These are phyloP conservation scores for Drosophila arawakana DNA, from an alignment of 1,140 invertebrate genomes.

Conservation along the genomic window DNA sequence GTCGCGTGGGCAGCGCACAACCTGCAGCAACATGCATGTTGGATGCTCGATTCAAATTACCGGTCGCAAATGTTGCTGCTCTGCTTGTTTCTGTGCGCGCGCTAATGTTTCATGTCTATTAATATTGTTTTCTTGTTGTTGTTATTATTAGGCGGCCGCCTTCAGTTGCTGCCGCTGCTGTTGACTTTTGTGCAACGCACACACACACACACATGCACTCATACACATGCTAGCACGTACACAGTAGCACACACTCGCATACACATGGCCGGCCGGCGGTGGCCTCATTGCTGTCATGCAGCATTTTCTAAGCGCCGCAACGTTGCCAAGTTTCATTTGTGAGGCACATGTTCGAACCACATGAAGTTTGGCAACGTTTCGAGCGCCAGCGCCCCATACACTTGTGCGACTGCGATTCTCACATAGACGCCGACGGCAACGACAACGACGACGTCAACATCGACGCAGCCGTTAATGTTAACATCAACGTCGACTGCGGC, in stretches of 20 bases:
- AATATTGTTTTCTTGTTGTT: slow-evolving; percentile 59
- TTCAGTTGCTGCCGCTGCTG: slow-evolving; percentile 19
- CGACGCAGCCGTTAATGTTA: slow-evolving; percentile 8
- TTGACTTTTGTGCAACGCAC: slow-evolving; percentile 52
- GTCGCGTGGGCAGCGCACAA: slow-evolving; percentile 22
- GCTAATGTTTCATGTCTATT: slow-evolving; percentile 66
- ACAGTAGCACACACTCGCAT: too few relatives aligned
- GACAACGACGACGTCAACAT: background rate
- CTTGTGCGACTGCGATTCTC: slow-evolving; percentile 41
- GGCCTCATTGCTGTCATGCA: slow-evolving; percentile 66
- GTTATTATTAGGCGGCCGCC: slow-evolving; percentile 36
- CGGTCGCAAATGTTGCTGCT: slow-evolving; percentile 38
- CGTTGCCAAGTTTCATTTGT: slow-evolving; percentile 63
- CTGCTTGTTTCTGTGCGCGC: slow-evolving; percentile 46
- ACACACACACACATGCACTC: slow-evolving; percentile 17
- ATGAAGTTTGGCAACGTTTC: slow-evolving; percentile 54
- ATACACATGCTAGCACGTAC: slow-evolving; percentile 15
- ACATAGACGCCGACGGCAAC: slow-evolving; percentile 6
- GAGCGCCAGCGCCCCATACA: slow-evolving; percentile 47
- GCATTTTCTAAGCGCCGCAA: slow-evolving; percentile 53
- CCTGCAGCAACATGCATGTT: slow-evolving; percentile 51
- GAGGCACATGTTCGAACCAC: slow-evolving; percentile 12
- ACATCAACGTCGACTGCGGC: slow-evolving; percentile 4
- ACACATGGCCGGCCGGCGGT: slow-evolving; percentile 59
- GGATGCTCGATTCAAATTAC: slow-evolving; percentile 32